These are phyloP conservation scores for Setophaga coronata DNA, from an alignment of 2,113 vertebrate species.

Conservation along the genomic window DNA sequence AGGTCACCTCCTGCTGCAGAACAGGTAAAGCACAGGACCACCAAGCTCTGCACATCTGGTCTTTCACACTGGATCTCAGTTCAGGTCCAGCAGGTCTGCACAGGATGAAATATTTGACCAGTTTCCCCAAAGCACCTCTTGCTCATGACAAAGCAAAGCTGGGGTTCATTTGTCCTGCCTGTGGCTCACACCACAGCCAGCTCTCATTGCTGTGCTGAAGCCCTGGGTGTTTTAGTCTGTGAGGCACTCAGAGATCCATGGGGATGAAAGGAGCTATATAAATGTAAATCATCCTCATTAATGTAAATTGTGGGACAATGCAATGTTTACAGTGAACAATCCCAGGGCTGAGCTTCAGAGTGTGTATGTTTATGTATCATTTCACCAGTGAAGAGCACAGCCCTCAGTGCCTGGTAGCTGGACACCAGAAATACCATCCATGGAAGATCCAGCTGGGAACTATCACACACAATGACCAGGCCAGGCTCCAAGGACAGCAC, in stretches of 20 bases:
- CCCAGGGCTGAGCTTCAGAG: not conserved
- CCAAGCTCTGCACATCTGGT: not conserved
- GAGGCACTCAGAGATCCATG: not conserved
- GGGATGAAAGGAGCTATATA: constrained; percentile 60
- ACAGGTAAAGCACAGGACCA: not conserved
- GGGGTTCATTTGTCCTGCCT: not conserved
- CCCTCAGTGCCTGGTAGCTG: not conserved
- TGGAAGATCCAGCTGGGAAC: not conserved
- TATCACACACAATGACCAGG: not conserved
- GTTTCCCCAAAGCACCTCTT: not conserved
- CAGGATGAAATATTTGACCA: not conserved
- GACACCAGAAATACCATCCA: not conserved
- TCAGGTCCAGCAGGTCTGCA: not conserved
- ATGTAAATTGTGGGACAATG: constrained; percentile 30
- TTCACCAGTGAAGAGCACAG: not conserved
- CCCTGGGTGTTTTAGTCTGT: not conserved
- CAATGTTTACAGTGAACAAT: not conserved
- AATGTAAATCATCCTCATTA: constrained; percentile 55
- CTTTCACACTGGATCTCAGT: not conserved
- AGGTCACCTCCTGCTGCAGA: not conserved
- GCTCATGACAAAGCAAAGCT: not conserved
- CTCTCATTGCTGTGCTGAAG: not conserved
- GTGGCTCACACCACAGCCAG: not conserved
- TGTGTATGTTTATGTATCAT: not conserved
- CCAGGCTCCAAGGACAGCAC: not conserved